Conservation (phyloP, 2,113 vertebrate species). For the Trochalopteron elliotii region DNA sequence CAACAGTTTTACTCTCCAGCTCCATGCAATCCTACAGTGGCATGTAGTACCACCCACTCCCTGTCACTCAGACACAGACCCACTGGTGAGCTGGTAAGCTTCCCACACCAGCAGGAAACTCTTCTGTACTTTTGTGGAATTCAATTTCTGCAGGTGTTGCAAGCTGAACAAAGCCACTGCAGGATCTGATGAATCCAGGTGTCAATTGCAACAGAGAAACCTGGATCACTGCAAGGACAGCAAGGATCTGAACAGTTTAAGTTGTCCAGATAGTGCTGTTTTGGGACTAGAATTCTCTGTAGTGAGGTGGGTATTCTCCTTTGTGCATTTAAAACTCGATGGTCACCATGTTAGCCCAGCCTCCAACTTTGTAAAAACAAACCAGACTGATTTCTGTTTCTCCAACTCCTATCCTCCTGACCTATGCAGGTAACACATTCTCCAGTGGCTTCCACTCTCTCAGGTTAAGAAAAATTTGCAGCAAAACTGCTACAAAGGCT, state of each 20-base stretch:
- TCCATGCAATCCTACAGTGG: not conserved
- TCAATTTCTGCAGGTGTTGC: not conserved
- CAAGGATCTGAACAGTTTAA: not conserved
- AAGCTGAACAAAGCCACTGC: not conserved
- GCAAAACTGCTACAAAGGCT: not conserved
- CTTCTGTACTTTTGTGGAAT: not conserved
- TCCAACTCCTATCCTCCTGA: not conserved
- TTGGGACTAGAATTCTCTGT: not conserved
- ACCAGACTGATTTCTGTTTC: not conserved
- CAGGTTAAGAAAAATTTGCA: not conserved
- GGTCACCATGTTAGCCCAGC: not conserved
- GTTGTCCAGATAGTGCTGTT: not conserved
- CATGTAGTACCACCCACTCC: not conserved
- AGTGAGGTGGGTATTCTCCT: not conserved
- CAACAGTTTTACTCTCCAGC: not conserved
- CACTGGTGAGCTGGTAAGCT: not conserved
- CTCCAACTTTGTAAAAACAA: not conserved
- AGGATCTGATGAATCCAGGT: not conserved
- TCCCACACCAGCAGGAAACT: not conserved
- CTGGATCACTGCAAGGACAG: not conserved
- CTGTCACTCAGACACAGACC: not conserved
- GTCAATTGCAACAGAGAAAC: not conserved
- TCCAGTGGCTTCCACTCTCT: not conserved
- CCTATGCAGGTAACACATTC: not conserved
- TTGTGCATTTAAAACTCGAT: not conserved